Evolutionary conservation across 2,113 vertebrate species (phyloP), one percentile per base, ranked within the genome.

Genomic region (Periophthalmus modestus): DNA sequence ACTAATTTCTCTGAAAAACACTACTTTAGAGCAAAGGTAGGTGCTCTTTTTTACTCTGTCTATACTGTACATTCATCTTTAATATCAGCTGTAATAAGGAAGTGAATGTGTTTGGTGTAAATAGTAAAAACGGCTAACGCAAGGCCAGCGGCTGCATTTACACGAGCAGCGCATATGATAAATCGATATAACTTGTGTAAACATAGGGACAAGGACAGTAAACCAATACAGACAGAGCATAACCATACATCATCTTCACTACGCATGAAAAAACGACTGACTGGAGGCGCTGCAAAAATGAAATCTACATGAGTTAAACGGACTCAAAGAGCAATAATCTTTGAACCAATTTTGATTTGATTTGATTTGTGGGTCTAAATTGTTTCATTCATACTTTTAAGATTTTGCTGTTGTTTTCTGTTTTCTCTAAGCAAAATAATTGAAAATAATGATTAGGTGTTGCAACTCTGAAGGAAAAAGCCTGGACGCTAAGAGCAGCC

Each of bases 221-320:
- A 24, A 11, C 24, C 58, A 61, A 61, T 61, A 14, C 24, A 65
- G 34, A 11, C 62, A 36, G 62, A 65, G 9, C 34, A 39, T 65
- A 19, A 65, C 34, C 62, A 65, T 63, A 36, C 14, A 19, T 39
- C 62, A 39, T n/a, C 62, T 39, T 65, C n/a, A 43, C 34, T 19
- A 34, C n/a, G 62, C 34, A 43, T 65, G 62, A 1, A 63, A 63
- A 63, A 15, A 33, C 89, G 81, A 88, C 87, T 90, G 58, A 89
- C 75, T 13, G 69, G 82, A 82, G 73, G 11, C 55, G 24, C 55
- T 57, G 55, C 55, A 57, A 23, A 57, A 57, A 57, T 3, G 11
- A 3, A 7, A 54, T 54, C 52, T n/a, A 7, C 16, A 18, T 54
- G 52, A n/a, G 5, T n/a, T 54, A 7, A n/a, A 54, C 6, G n/a